Percentiles rank a stretch among this genome's conserved stretches.
These are phyloP conservation scores for Nycticorax nycticorax DNA, from an alignment of 2,113 vertebrate genomes.

Conservation along the genomic window DNA sequence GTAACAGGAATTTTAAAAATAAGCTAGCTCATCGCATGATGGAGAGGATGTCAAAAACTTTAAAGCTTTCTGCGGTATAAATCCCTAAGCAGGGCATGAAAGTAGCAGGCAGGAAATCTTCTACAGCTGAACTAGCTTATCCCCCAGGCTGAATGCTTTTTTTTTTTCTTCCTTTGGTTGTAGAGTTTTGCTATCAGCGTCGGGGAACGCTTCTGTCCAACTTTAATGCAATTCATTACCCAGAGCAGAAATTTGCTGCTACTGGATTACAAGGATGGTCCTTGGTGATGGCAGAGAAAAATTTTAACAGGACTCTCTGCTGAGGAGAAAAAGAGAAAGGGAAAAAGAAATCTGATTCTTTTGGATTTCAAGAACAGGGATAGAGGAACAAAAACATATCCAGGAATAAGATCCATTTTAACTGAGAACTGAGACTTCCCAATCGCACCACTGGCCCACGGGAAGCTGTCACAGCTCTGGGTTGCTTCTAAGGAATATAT, in stretches of 20 bases:
- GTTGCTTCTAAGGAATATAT: background rate
- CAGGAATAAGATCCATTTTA: background rate
- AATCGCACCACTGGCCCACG: fast-evolving
- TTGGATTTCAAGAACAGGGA: background rate
- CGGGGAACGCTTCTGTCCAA: background rate
- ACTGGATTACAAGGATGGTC: background rate
- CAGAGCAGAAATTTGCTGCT: background rate
- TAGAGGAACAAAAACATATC: background rate
- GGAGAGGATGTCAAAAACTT: constrained; percentile 20
- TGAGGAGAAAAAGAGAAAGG: background rate
- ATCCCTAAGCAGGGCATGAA: constrained; percentile 5
- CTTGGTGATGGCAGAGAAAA: background rate
- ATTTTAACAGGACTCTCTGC: background rate
- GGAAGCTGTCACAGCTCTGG: background rate
- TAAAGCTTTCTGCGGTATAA: constrained; percentile 39
- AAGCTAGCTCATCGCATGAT: constrained; percentile 6
- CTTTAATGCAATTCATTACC: background rate
- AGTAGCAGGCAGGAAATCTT: constrained; percentile 32
- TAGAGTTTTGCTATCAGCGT: background rate
- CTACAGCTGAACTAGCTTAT: constrained; percentile 11
- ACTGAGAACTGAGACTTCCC: background rate
- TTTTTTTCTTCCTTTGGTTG: background rate
- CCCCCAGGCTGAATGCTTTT: background rate
- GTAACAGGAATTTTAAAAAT: background rate
- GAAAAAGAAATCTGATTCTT: background rate